A percentile compares a stretch with the other conserved stretches of the same genome.
These are phyloP conservation scores for Nebria brevicollis DNA, from an alignment of 2,888 invertebrate species.

Conservation along the genomic window DNA sequence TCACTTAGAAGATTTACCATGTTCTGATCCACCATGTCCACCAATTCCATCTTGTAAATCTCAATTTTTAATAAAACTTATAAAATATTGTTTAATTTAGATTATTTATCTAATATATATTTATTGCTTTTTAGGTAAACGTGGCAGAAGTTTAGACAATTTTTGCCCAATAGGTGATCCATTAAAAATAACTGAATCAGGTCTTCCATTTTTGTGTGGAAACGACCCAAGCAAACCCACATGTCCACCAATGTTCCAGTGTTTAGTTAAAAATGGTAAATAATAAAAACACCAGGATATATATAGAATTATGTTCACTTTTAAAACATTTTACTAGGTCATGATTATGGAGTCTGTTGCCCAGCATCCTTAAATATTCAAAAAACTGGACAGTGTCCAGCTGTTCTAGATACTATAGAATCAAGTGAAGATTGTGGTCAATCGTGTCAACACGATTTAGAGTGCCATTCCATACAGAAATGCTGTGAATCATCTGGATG, in stretches of 20 bases:
- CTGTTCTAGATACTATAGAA: slow-evolving; percentile 36
- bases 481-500: slow-evolving; percentile 82
- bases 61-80: neutral
- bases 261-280: slow-evolving; percentile 77
- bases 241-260: slow-evolving; percentile 84
- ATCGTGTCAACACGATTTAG: slow-evolving; percentile 80
- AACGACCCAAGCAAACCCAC: slow-evolving; percentile 82
- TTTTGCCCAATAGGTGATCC: slow-evolving; percentile 83
- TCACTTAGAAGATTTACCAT: slow-evolving; percentile 81
- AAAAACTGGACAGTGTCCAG: slow-evolving; percentile 82
- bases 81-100: neutral
- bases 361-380: slow-evolving; percentile 80
- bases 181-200: slow-evolving; percentile 76
- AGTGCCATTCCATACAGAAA: slow-evolving; percentile 84
- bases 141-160: slow-evolving; percentile 79
- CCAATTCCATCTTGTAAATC: slow-evolving; percentile 81
- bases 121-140: slow-evolving; percentile 68
- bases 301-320: neutral
- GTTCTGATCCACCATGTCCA: slow-evolving; percentile 82
- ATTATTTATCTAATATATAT: neutral
- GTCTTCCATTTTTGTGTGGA: slow-evolving; percentile 84
- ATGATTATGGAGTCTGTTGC: slow-evolving; percentile 90
- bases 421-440: slow-evolving; percentile 68
- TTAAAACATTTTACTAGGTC: slow-evolving; percentile 63
- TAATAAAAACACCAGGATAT: neutral